Evolutionary conservation across 1,140 invertebrate species (phyloP), one percentile per base, ranked within the genome.

Genomic region (Nilaparvata lugens): DNA sequence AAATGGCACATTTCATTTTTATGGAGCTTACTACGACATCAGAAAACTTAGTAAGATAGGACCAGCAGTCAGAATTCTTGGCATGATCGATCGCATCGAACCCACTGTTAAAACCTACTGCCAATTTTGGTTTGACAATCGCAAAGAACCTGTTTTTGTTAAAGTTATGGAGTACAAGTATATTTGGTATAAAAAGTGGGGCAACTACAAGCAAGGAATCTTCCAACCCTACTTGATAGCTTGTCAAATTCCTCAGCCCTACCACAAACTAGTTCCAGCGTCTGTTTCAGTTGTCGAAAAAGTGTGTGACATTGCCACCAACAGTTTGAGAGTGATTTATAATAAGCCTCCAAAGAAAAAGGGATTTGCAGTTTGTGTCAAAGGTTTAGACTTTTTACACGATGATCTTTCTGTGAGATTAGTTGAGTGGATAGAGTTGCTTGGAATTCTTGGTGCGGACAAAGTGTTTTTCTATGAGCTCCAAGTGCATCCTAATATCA

Each of bases 371-470:
- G 93, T 97, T 0, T 97, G 95, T 71, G 93, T 97, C 16, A 97
- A 97, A 77, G 95, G 81, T 0, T 73, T 97, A 13, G 93, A 96
- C 71, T 96, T 96, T 66, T 78, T 93, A 0, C 87, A 94, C 70
- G 89, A 95, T 68, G 94, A 97, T 72, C 72, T 95, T 0, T 93
- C 90, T 0, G 89, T 94, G 0, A 76, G 91, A 13, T 75, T 97
- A 4, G 83, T 96, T n/a, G 94, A 97, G 73, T 97, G 95, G 95
- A 88, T 97, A 61, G 93, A 96, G 73, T 76, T 95, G 40, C 76
- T 97, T 0, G 81, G 82, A 21, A 78, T 93, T 4, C 76, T 97
- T 5, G 94, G 94, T 2, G 94, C 93, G 0, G 87, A 95, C 69
- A 95, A 95, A 71, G 85, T 97, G 52, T 95, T 91, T 72, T 86